phyloP scores from a whole-genome alignment of 2,888 invertebrate species.

The Drosophila eohydei region DNA sequence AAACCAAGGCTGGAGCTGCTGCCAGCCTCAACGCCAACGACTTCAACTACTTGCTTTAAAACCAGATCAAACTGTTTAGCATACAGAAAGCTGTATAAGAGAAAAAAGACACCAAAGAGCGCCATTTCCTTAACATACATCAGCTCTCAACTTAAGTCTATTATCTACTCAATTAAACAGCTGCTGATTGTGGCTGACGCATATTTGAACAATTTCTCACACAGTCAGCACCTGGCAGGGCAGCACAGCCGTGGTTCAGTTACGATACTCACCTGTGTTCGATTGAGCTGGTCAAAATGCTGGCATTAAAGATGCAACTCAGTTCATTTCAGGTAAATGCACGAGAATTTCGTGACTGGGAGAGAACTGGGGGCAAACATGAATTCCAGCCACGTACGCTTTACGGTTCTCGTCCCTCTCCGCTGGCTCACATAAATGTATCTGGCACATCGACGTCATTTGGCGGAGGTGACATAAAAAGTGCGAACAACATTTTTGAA shows the following conservation, averaged over 20 bases:
- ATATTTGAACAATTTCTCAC: background rate
- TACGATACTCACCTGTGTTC: background rate
- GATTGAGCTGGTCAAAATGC: background rate
- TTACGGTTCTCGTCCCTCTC: constrained; percentile 10
- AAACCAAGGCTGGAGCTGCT: too few species aligned
- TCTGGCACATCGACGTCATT: constrained; percentile 51
- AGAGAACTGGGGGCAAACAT: constrained; percentile 16
- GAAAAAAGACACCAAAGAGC: too few species aligned
- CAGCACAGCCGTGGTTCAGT: background rate
- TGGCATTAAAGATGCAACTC: constrained; percentile 20
- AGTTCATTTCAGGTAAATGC: constrained; percentile 21
- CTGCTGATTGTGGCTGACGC: background rate
- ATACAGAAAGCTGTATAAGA: background rate
- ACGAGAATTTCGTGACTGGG: constrained; percentile 39
- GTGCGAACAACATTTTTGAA: constrained; percentile 58
- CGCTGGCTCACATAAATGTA: constrained; percentile 15
- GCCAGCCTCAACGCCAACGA: too few species aligned
- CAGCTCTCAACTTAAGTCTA: background rate
- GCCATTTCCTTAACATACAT: background rate
- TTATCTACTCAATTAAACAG: background rate
- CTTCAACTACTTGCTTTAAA: too few species aligned
- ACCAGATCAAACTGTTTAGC: too few species aligned
- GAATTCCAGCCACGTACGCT: constrained; percentile 9
- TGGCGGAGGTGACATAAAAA: constrained; percentile 70
- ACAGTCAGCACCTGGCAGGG: background rate